These are phyloP conservation scores for Tetragnatha montana DNA, from an alignment of 2,888 invertebrate species.

Conservation along the genomic window DNA sequence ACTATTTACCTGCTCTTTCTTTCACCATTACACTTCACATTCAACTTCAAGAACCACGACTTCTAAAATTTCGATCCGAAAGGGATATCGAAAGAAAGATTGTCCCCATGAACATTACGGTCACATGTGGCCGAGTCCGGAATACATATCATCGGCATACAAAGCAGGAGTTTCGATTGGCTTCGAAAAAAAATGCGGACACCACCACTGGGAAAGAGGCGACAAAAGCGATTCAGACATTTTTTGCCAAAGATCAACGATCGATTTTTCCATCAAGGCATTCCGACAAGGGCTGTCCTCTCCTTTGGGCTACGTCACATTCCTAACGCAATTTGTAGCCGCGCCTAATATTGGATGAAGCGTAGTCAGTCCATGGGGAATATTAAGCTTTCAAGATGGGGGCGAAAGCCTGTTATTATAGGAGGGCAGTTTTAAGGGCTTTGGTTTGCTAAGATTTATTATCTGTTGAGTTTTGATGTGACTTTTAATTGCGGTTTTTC, in stretches of 20 bases:
- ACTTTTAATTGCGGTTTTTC: no score
- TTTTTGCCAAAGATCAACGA: slow-evolving; percentile 46
- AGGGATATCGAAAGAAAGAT: slow-evolving; percentile 29
- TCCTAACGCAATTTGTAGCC: slow-evolving; percentile 39
- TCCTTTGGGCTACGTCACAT: neutral
- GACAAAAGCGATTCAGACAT: slow-evolving; percentile 52
- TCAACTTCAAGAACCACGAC: neutral
- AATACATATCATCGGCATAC: slow-evolving; percentile 64
- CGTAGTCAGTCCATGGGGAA: slow-evolving; percentile 4
- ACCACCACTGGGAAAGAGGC: slow-evolving; percentile 18
- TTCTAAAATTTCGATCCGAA: slow-evolving; percentile 8
- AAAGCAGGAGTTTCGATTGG: slow-evolving; percentile 60
- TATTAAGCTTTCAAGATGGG: slow-evolving; percentile 28
- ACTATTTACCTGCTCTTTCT: neutral
- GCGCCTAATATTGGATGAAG: slow-evolving; percentile 42
- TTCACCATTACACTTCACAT: neutral
- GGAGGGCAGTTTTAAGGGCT: no score
- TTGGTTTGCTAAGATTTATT: no score
- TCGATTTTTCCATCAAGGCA: slow-evolving; percentile 60
- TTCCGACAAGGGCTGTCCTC: neutral
- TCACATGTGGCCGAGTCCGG: slow-evolving; percentile 41
- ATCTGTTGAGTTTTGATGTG: no score
- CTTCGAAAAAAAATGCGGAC: slow-evolving; percentile 54
- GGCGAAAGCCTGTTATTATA: slow-evolving; percentile 35
- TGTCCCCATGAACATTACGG: slow-evolving; percentile 48